These are phyloP conservation scores for Diadema setosum DNA, from an alignment of 35 echinoderm and acorn worm species.

Conservation along the genomic window DNA sequence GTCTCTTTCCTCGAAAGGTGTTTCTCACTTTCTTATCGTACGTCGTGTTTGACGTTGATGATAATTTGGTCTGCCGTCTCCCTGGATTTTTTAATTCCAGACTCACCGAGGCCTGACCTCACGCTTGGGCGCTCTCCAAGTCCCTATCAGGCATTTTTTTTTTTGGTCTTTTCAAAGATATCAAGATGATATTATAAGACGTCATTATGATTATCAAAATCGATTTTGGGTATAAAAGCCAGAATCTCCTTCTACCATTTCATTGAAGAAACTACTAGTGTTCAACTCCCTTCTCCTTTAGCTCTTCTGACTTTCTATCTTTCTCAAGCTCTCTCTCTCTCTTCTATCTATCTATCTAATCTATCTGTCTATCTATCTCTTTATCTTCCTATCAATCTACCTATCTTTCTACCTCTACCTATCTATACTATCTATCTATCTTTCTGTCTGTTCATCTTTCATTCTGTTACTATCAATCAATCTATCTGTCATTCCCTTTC, in stretches of 20 bases:
- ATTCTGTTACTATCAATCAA: too few species aligned
- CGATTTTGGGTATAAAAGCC: background rate
- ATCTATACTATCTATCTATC: background rate
- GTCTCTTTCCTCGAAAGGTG: background rate
- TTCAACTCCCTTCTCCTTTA: background rate
- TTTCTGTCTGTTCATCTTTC: background rate
- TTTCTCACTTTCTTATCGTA: background rate
- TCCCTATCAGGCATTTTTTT: too few species aligned
- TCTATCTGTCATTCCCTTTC: too few species aligned
- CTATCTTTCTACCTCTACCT: background rate
- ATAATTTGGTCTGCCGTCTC: constrained; percentile 1
- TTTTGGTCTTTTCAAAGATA: too few species aligned
- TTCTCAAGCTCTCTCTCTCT: background rate
- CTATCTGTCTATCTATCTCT: background rate
- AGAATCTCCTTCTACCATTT: background rate
- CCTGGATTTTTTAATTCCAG: constrained; percentile 4
- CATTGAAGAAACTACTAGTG: too few species aligned
- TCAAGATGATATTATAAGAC: too few species aligned
- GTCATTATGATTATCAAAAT: too few species aligned
- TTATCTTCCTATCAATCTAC: background rate
- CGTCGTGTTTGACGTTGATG: background rate
- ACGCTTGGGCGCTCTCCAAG: too few species aligned
- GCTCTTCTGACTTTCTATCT: background rate
- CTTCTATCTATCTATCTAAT: background rate
- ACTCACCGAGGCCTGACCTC: background rate